phyloP scores from a whole-genome alignment of 2,888 invertebrate genomes.

The Cinara cedri region DNA sequence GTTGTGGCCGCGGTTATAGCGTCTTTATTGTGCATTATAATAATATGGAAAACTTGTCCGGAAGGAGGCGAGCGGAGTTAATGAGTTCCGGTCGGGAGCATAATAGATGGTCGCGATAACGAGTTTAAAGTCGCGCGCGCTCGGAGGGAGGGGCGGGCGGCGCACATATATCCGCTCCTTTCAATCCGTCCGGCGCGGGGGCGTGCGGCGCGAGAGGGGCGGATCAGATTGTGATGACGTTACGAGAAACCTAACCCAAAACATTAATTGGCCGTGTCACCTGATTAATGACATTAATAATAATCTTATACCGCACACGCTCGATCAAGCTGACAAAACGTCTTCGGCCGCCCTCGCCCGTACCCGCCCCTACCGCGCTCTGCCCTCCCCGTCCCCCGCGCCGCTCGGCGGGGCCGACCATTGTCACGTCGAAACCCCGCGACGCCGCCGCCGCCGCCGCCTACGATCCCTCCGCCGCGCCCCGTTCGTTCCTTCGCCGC shows the following conservation, averaged over 20 bases:
- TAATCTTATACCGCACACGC: constrained; percentile 58
- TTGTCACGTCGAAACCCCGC: constrained; percentile 45
- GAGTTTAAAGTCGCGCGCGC: constrained; percentile 42
- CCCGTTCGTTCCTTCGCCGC: no score
- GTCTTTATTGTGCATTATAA: constrained; percentile 28
- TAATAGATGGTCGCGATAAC: constrained; percentile 56
- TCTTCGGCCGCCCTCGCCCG: constrained; percentile 24
- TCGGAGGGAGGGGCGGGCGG: neutral
- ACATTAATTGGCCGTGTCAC: constrained; percentile 59
- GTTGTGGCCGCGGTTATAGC: constrained; percentile 17
- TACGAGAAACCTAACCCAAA: constrained; percentile 58
- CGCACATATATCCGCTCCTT: constrained; percentile 51
- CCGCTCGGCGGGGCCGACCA: constrained; percentile 45
- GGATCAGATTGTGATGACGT: constrained; percentile 58
- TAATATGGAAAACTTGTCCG: constrained; percentile 43
- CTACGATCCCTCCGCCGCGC: constrained; percentile 11
- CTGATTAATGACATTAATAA: constrained; percentile 59
- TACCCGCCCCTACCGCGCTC: neutral
- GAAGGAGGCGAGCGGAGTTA: constrained; percentile 48
- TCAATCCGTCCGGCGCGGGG: constrained; percentile 26
- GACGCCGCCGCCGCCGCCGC: neutral
- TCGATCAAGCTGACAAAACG: constrained; percentile 57
- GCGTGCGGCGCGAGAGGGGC: neutral
- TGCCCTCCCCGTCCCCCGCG: neutral
- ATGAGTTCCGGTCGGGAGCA: constrained; percentile 52